Evolutionary conservation across 1,140 invertebrate species (phyloP), one percentile per base, ranked within the genome.

Genomic region (Drosophila bocki): DNA sequence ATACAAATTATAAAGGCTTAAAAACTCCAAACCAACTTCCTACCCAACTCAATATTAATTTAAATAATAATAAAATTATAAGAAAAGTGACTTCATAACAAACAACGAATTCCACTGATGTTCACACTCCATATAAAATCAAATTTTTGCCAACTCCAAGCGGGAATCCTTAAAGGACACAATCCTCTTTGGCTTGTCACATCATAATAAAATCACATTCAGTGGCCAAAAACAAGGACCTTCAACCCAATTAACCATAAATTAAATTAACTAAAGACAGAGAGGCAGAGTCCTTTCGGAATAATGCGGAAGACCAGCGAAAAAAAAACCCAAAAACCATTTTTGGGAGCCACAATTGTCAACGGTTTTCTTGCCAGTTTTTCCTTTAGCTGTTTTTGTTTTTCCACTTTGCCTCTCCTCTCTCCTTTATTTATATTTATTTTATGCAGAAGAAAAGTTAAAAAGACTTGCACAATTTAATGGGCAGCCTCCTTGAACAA

Each of bases 361-460:
- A 76, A 75, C 42, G 48, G 56, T 19, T 76, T 65, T 81, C 47
- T 9, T 33, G 32, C 35, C 61, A 69, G 39, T 44, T 63, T 44
- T 42, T 42, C 19, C 39, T 61, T 39, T 6, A 15, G 32, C 15
- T 76, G 35, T 59, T 64, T 75, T 59, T 57, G 56, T 61, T 62
- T 48, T 67, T 60, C 32, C 78, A 58, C 19, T 42, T 64, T 54
- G 53, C 22, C 19, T 22, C 11, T 15, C 19, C 19, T 7, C 26
- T 32, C 29, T 39, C 8, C 63, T 80, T 80, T 87, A 87, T 87
- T 88, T 88, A 87, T 88, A 74, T 87, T 88, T 87, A 86, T 86
- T 86, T 86, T 87, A 87, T 87, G 83, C 84, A 87, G 68, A 80
- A 70, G 63, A 50, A 54, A 72, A 63, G 80, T 62, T 77, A 72